Base-by-base conservation (phyloP, 1,140 invertebrate species). In the Drosophila leontia region DNA sequence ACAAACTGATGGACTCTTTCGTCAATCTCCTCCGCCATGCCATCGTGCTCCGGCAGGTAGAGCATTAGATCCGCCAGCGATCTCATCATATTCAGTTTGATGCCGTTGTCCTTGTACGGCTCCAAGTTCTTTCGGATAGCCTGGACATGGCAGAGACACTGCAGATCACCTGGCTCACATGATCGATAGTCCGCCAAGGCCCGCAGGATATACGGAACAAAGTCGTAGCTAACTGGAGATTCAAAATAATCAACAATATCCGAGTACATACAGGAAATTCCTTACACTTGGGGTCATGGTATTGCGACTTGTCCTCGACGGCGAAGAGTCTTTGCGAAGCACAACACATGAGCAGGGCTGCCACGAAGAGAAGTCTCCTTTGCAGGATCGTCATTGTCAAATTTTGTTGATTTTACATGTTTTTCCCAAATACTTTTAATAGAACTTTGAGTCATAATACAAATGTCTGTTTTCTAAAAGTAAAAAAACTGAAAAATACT, bases 31-130 rank as follows among this genome's bases (percentile, higher is more conserved):
- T 95, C 93, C 3, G 95, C 96, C 53, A 97, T 61, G 9, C 94
- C 92, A 91, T 99, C 97, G 94, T 99, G 95, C 47, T 95, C 93
- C 78, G 94, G 94, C n/a, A 96, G 96, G 94, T 98, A 99, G 56
- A 95, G 83, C 35, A 99, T 93, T 3, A 98, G 93, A 44, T 96
- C 94, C 84, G 94, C 93, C 7, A 98, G 93, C n/a, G n/a, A n/a
- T n/a, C n/a, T 98, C 74, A 98, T 94, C 84, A 95, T 93, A 75
- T 95, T 90, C 80, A 95, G 93, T 1, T 93, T 95, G 50, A 98
- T 97, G 75, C 95, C 93, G 65, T 92, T 88, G 32, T 34, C 50
- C 47, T 94, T 93, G 92, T 97, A 98, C 15, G 94, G 92, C 74
- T 93, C 91, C 34, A 98, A 93, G 92, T 98, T 96, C 35, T 94